These are phyloP conservation scores for Leucophenga varia DNA, from an alignment of 1,140 invertebrate species.

Conservation along the genomic window DNA sequence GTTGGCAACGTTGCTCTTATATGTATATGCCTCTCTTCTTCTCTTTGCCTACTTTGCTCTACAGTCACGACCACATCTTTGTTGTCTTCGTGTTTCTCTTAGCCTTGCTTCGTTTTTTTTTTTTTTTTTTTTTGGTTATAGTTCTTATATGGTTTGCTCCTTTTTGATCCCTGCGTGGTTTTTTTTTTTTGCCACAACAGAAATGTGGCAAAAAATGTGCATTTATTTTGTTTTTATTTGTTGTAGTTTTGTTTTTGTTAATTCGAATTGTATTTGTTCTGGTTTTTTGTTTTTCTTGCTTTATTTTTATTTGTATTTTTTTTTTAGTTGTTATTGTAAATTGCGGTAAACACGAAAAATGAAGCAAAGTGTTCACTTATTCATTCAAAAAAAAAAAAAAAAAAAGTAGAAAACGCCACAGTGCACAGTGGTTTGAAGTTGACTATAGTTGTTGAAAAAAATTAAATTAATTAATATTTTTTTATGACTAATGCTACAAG, in stretches of 20 bases:
- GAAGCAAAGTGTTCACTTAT: conserved; percentile 53
- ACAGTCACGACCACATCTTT: not conserved
- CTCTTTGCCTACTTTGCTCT: not conserved
- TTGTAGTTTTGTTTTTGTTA: conserved; percentile 28
- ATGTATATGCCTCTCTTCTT: not conserved
- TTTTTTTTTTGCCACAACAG: no score
- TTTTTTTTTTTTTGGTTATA: not conserved
- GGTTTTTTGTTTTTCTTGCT: conserved; percentile 39
- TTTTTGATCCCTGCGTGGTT: no score
- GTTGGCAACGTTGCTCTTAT: no score
- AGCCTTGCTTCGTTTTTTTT: not conserved
- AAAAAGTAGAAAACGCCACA: no score
- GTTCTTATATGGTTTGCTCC: no score
- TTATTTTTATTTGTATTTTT: no score
- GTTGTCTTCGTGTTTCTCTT: not conserved
- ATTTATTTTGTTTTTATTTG: conserved; percentile 52
- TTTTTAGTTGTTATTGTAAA: conserved; percentile 42
- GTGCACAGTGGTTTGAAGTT: conserved; percentile 51
- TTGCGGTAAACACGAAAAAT: conserved; percentile 53
- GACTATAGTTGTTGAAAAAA: no score
- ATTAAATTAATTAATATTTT: no score
- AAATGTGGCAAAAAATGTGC: conserved; percentile 50
- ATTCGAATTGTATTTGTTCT: conserved; percentile 39
- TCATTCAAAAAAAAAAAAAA: no score
- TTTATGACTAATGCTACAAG: no score